Conservation (phyloP, 1,140 invertebrate species). For the Rhagoletis zephyria region DNA sequence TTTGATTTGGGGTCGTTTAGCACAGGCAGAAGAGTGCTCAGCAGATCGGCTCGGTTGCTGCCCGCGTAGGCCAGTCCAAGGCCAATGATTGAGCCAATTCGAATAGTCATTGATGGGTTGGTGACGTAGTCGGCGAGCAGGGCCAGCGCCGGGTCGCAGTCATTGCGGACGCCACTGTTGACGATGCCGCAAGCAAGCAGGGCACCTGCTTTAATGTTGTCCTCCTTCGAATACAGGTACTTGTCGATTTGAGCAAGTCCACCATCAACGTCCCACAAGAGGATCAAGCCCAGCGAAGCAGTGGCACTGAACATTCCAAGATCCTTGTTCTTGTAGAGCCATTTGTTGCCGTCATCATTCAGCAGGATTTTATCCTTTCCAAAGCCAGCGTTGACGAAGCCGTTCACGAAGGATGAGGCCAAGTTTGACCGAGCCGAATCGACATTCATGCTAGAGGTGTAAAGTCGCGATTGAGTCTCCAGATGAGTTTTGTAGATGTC, state of each 20-base stretch:
- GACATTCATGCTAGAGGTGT: slow-evolving; percentile 80
- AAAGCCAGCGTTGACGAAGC: slow-evolving; percentile 99
- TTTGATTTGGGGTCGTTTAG: slow-evolving; percentile 82
- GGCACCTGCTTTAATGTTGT: slow-evolving; percentile 95
- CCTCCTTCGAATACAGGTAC: slow-evolving; percentile 95
- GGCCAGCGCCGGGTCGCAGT: slow-evolving; percentile 98
- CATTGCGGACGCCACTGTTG: slow-evolving; percentile 97
- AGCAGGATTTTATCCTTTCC: slow-evolving; percentile 97
- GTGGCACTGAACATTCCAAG: slow-evolving; percentile 98
- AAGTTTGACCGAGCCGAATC: slow-evolving; percentile 97
- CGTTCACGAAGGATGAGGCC: slow-evolving; percentile 98
- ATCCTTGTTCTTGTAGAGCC: slow-evolving; percentile 99
- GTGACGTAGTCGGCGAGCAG: slow-evolving; percentile 95
- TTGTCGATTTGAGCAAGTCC: slow-evolving; percentile 98
- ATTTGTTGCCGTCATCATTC: slow-evolving; percentile 97
- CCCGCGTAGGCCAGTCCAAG: slow-evolving; percentile 98
- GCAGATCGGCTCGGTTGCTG: slow-evolving; percentile 90
- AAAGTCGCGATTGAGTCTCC: slow-evolving; percentile 90
- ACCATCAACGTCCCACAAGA: slow-evolving; percentile 99
- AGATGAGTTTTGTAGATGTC: slow-evolving; percentile 99
- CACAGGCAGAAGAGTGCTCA: slow-evolving; percentile 89
- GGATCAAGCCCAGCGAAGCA: slow-evolving; percentile 92
- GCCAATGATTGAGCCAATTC: slow-evolving; percentile 94
- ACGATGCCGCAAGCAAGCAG: slow-evolving; percentile 97
- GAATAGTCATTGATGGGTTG: slow-evolving; percentile 90